Evolutionary conservation across 2,113 vertebrate species (phyloP).

Genomic region (Sylvilagus bachmani): DNA sequence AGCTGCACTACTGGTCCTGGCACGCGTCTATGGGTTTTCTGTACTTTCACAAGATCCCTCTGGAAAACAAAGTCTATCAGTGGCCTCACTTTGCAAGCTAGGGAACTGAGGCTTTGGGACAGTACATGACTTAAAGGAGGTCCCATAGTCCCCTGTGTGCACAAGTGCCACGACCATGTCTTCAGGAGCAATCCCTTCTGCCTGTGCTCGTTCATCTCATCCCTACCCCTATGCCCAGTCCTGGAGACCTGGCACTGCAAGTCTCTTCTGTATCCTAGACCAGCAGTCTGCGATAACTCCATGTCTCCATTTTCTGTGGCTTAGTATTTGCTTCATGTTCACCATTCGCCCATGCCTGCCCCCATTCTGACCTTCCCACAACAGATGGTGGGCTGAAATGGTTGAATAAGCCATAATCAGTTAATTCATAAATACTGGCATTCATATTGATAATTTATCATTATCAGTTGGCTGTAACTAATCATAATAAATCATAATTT

Average conservation of each 20-base stretch:
- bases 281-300: no score
- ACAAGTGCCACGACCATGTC: rapidly evolving
- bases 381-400: no score
- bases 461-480: no score
- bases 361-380: not conserved
- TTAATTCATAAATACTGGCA: not conserved
- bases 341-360: not conserved
- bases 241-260: rapidly evolving
- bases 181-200: rapidly evolving
- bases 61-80: not conserved
- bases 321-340: not conserved
- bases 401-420: not conserved
- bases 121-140: not conserved
- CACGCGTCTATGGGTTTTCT: not conserved
- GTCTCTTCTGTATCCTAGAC: no score
- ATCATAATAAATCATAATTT: not conserved
- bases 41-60: not conserved
- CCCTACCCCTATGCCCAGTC: rapidly evolving
- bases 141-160: rapidly evolving
- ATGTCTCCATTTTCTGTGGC: not conserved
- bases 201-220: rapidly evolving
- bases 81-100: not conserved
- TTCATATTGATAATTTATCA: not conserved
- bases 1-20: not conserved
- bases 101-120: not conserved